Evolutionary conservation across 2,797 vertebrate species (phyloP).

Genomic region (Paramormyrops hopkinsi): DNA sequence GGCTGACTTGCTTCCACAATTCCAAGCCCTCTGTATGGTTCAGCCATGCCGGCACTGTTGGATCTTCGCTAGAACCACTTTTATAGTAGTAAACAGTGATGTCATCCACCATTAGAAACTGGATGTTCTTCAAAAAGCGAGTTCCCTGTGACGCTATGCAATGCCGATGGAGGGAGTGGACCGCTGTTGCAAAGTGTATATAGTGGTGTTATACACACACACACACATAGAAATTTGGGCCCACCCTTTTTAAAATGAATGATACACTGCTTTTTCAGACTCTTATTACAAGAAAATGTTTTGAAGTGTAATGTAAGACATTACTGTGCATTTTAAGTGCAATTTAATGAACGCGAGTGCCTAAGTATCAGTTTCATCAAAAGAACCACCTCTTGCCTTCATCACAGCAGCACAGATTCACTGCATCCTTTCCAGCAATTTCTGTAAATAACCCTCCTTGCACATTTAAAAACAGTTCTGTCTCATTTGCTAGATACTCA

Average conservation of each 20-base stretch:
- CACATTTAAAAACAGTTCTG: no score
- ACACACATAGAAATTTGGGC: neutral
- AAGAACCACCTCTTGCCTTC: neutral
- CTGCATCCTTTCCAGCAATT: neutral
- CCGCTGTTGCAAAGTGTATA: neutral
- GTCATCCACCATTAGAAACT: constrained; percentile 23
- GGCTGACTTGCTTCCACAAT: constrained; percentile 14
- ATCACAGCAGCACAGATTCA: neutral
- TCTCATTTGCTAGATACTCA: no score
- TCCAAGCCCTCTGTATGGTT: constrained; percentile 15
- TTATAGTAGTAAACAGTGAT: constrained; percentile 18
- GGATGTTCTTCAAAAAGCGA: constrained; percentile 16
- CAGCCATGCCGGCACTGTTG: constrained; percentile 16
- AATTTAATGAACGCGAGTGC: neutral
- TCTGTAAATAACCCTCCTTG: neutral
- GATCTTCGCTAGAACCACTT: neutral
- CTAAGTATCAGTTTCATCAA: neutral
- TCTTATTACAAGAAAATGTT: neutral
- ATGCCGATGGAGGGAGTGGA: constrained; percentile 15
- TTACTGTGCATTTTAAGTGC: neutral
- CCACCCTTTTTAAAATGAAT: neutral
- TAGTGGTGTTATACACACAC: neutral
- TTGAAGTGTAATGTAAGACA: neutral
- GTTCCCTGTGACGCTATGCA: constrained; percentile 11
- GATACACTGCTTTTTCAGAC: neutral